These are phyloP conservation scores for Orussus abietinus DNA, from an alignment of 1,140 invertebrate species.

Conservation along the genomic window DNA sequence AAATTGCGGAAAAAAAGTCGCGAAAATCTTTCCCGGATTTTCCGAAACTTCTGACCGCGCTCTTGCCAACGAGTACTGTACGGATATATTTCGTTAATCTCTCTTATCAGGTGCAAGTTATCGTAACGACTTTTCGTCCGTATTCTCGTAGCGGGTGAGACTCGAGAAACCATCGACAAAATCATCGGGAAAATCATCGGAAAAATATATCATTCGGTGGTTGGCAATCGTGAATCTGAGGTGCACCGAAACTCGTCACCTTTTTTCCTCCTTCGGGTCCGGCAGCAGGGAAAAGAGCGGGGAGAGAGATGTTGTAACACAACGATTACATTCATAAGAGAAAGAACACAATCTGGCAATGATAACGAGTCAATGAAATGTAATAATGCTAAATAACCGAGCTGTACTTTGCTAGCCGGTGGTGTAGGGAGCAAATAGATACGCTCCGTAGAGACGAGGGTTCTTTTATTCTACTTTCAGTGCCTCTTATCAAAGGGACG, in stretches of 20 bases:
- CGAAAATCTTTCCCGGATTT: too few species aligned
- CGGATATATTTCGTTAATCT: too few species aligned
- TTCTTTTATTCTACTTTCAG: too few species aligned
- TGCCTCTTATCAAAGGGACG: too few species aligned
- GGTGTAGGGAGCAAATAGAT: conserved; percentile 54
- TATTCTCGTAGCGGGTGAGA: too few species aligned
- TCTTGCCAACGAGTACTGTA: too few species aligned
- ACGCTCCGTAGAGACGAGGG: not conserved
- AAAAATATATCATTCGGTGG: conserved; percentile 29
- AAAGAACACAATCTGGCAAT: conserved; percentile 41
- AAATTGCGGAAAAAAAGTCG: too few species aligned
- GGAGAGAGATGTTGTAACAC: conserved; percentile 58
- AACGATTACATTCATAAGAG: conserved; percentile 57
- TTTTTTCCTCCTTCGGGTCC: conserved; percentile 66
- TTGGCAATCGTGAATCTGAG: conserved; percentile 53
- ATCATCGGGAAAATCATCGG: too few species aligned
- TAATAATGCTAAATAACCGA: conserved; percentile 51
- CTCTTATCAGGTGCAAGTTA: too few species aligned
- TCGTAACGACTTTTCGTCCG: too few species aligned
- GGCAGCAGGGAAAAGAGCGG: conserved; percentile 60
- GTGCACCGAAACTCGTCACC: conserved; percentile 64
- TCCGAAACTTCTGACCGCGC: too few species aligned
- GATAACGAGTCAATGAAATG: conserved; percentile 42
- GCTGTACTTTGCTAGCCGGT: conserved; percentile 50
- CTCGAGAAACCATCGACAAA: too few species aligned